Evolutionary conservation across 2,888 invertebrate species (phyloP), one percentile per base, ranked within the genome.

Genomic region (Xestoiulus laeticollis): DNA sequence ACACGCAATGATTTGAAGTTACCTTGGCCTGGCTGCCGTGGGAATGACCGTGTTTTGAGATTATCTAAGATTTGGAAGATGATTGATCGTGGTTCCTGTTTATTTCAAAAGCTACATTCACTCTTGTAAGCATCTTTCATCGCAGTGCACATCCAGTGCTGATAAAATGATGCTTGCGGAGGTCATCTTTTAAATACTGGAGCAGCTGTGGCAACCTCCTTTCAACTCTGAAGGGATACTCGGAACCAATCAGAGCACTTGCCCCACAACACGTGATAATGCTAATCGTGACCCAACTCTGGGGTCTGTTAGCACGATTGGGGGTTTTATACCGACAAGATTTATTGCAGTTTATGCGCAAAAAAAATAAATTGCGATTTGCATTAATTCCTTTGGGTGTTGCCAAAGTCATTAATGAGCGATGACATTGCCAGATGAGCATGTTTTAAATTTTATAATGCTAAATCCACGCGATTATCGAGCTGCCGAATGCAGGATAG

Each of bases 381-480:
- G 30, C 26, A 12, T 30, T 78, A 32, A 78, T 78, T 10, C 59
- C 59, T 22, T 4, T 22, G 59, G 59, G 59, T 68, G 59, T 68
- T 26, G 22, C 59, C 59, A 5, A n/a, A 53, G 53, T 53, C 53
- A 68, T 68, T 68, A 12, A 26, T 68, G 30, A 78, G 14, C 78
- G 78, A 30, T 30, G 78, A 30, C 30, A 30, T 30, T 68, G 59
- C 59, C 78, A 78, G 78, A 78, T 30, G 78, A 78, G 78, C 78
- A 0, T 78, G 30, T 30, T 78, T 32, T 12, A 32, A 78, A 32
- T 32, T 78, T 30, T 78, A 26, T 26, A 78, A 30, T 78, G 16
- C 10, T 22, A 26, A 8, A 22, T 26, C 12, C 26, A 8, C 16
- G 16, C 48, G 16, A 68, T 68, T 30, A 32, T 68, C 22, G 59